Conservation (phyloP, 2,888 invertebrate genomes). For the Aproaerema taeniolella region DNA sequence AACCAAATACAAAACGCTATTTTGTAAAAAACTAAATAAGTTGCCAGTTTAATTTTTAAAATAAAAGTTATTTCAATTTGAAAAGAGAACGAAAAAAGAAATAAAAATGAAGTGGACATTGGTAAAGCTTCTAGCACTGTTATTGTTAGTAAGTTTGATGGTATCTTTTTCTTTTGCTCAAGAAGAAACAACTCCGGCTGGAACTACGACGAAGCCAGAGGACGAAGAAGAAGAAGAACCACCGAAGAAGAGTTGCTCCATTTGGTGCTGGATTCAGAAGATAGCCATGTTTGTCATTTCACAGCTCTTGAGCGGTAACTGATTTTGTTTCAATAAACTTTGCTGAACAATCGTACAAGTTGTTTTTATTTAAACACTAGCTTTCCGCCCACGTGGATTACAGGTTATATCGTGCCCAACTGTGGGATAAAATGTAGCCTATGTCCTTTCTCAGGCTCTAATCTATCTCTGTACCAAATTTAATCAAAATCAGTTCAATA, state of each 20-base stretch:
- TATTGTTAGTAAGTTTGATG: background rate
- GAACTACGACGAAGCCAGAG: slow-evolving; percentile 34
- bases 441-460: no score
- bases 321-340: slow-evolving; percentile 10
- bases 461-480: no score
- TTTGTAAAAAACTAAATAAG: background rate
- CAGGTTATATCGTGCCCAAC: no score
- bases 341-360: no score
- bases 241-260: slow-evolving; percentile 57
- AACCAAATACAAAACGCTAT: background rate
- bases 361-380: no score
- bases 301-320: slow-evolving; percentile 57
- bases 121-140: background rate
- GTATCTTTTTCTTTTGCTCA: slow-evolving; percentile 42
- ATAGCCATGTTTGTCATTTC: slow-evolving; percentile 70
- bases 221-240: slow-evolving; percentile 61
- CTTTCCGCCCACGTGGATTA: no score
- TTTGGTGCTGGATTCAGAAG: slow-evolving; percentile 75
- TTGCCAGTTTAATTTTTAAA: background rate
- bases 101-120: background rate
- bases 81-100: background rate
- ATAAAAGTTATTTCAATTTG: slow-evolving; percentile 1
- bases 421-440: no score
- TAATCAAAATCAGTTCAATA: no score
- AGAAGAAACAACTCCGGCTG: slow-evolving; percentile 46